Evolutionary conservation across 2,888 invertebrate genomes (phyloP).

Genomic region (Baccha elongata): DNA sequence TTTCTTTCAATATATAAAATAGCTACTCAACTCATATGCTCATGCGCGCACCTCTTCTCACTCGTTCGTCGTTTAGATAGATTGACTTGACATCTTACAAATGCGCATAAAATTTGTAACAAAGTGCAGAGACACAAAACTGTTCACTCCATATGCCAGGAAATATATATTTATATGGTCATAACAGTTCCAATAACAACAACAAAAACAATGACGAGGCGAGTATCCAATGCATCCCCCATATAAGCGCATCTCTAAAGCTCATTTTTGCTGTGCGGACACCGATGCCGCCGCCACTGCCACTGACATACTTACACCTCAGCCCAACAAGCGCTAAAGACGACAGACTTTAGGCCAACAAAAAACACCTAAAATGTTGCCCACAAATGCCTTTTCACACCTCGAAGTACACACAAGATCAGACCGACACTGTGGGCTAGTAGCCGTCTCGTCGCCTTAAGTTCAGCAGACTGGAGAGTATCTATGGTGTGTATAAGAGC

Average conservation of each 20-base stretch:
- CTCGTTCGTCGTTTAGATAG: constrained; percentile 27
- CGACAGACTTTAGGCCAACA: constrained; percentile 23
- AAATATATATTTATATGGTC: constrained; percentile 70
- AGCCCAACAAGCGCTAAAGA: constrained; percentile 26
- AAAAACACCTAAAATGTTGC: constrained; percentile 58
- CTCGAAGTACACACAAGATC: constrained; percentile 47
- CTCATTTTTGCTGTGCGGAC: constrained; percentile 38
- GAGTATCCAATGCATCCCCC: constrained; percentile 43
- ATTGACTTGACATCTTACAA: constrained; percentile 74
- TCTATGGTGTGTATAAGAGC: constrained; percentile 28
- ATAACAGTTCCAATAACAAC: constrained; percentile 50
- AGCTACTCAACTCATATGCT: neutral
- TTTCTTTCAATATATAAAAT: neutral
- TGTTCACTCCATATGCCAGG: constrained; percentile 56
- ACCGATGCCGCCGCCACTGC: constrained; percentile 33
- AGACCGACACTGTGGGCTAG: constrained; percentile 4
- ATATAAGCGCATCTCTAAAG: constrained; percentile 70
- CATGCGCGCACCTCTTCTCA: constrained; percentile 36
- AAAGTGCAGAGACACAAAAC: constrained; percentile 71
- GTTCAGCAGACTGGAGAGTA: no score
- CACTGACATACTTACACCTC: constrained; percentile 59
- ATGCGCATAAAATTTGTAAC: constrained; percentile 74
- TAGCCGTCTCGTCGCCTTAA: neutral
- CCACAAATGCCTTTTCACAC: constrained; percentile 73
- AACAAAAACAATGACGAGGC: constrained; percentile 17